phyloP scores from a whole-genome alignment of 2,113 vertebrate genomes.

The Cricetomys ansorgei region DNA sequence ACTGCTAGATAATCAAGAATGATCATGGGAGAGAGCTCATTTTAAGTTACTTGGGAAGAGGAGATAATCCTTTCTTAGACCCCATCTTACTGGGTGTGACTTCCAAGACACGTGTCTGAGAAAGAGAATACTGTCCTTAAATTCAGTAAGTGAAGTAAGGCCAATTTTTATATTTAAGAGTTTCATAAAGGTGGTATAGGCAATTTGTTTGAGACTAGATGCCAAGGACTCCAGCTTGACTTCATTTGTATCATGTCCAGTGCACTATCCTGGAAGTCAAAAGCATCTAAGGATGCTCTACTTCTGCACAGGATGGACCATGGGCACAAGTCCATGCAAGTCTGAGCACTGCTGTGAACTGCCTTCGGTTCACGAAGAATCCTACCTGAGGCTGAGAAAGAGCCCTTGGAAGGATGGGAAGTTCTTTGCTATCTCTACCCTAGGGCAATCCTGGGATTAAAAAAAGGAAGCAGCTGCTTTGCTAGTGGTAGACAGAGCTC shows the following conservation, averaged over 20 bases:
- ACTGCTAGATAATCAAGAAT: conserved; percentile 55
- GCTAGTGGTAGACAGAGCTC: background rate
- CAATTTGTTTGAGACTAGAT: background rate
- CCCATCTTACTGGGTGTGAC: too few species aligned
- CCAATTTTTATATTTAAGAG: background rate
- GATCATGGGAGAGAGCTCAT: conserved; percentile 41
- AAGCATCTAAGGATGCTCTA: too few species aligned
- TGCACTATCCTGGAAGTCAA: background rate
- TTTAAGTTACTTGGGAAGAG: conserved; percentile 17
- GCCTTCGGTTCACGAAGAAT: background rate
- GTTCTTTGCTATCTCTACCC: background rate
- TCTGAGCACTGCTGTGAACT: background rate
- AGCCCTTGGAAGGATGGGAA: background rate
- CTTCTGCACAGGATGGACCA: background rate
- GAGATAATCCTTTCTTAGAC: conserved; percentile 20
- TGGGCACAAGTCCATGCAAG: background rate
- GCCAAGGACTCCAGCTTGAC: background rate
- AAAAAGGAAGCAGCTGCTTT: background rate
- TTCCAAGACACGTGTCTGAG: background rate
- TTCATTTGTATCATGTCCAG: background rate
- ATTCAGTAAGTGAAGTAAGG: background rate
- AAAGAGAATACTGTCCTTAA: background rate
- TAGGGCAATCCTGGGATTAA: background rate
- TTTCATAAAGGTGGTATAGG: background rate
- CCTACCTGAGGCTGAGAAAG: background rate